A percentile compares a stretch with the other conserved stretches of the same genome.
phyloP scores from a whole-genome alignment of 92 coral and sea anemone species.

The Paramuricea clavata region DNA sequence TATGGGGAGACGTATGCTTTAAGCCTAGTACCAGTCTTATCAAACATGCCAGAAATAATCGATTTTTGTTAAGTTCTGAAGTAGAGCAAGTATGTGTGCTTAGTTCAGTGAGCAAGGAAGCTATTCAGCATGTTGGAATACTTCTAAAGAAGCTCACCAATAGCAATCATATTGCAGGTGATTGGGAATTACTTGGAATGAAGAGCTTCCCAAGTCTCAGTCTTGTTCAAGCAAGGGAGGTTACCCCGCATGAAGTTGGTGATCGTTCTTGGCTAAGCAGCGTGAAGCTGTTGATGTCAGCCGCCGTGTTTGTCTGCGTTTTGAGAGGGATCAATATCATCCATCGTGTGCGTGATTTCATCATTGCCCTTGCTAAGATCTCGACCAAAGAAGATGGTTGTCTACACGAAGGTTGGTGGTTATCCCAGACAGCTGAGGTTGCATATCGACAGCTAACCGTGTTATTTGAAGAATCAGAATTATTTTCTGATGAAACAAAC shows the following conservation, averaged over 20 bases:
- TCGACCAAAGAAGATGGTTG: conserved; percentile 31
- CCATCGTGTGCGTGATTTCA: conserved; percentile 73
- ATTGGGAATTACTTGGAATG: conserved; percentile 87
- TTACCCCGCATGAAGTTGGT: conserved; percentile 90
- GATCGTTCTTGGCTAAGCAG: conserved; percentile 85
- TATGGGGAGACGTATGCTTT: conserved; percentile 75
- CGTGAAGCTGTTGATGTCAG: conserved; percentile 74
- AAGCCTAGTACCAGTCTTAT: conserved; percentile 78
- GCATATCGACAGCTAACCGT: conserved; percentile 94
- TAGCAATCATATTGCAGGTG: conserved; percentile 58
- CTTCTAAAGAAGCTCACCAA: conserved; percentile 70
- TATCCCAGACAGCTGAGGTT: conserved; percentile 91
- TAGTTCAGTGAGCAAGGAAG: conserved; percentile 78
- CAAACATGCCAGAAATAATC: conserved; percentile 80
- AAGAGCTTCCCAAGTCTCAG: conserved; percentile 83
- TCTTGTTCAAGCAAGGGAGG: conserved; percentile 90
- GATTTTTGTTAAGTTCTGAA: conserved; percentile 90
- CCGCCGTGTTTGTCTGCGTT: conserved; percentile 83
- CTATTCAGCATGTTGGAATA: conserved; percentile 68
- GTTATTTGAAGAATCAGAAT: conserved; percentile 88
- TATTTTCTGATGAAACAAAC: conserved; percentile 80
- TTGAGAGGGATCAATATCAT: conserved; percentile 87
- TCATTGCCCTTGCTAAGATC: conserved; percentile 40
- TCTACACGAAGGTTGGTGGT: conserved; percentile 73
- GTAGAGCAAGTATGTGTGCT: conserved; percentile 94